Evolutionary conservation across 1,140 invertebrate genomes (phyloP).

Genomic region (Cepaea nemoralis): DNA sequence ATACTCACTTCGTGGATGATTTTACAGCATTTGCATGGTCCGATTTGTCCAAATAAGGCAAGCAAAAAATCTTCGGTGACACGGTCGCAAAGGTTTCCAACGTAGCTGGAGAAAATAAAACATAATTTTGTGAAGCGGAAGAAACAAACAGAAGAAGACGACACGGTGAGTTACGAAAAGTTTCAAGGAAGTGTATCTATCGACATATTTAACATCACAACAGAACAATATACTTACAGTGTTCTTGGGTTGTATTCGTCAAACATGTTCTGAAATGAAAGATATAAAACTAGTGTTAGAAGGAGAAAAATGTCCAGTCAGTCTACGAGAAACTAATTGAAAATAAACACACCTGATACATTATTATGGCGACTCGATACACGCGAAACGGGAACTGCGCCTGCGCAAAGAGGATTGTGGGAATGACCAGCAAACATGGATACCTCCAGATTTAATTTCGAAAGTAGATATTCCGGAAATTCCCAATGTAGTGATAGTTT

Average conservation of each 20-base stretch:
- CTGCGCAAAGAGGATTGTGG: constrained; percentile 47
- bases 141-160: constrained; percentile 34
- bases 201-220: background rate
- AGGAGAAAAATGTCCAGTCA: constrained; percentile 9
- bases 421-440: constrained; percentile 45
- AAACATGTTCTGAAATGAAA: constrained; percentile 55
- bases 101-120: constrained; percentile 78
- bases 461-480: constrained; percentile 35
- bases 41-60: constrained; percentile 94
- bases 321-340: constrained; percentile 40
- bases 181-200: constrained; percentile 30
- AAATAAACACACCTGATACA: constrained; percentile 50
- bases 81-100: constrained; percentile 93
- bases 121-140: constrained; percentile 34
- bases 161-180: constrained; percentile 39
- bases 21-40: constrained; percentile 96
- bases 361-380: constrained; percentile 57
- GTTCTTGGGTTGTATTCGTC: constrained; percentile 56
- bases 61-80: constrained; percentile 94
- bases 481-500: constrained; percentile 17
- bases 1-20: constrained; percentile 88
- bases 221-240: constrained; percentile 54
- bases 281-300: constrained; percentile 44
- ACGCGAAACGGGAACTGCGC: constrained; percentile 54
- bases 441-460: constrained; percentile 36